phyloP scores from a whole-genome alignment of 2,113 vertebrate genomes.

The Penelope pileata region DNA sequence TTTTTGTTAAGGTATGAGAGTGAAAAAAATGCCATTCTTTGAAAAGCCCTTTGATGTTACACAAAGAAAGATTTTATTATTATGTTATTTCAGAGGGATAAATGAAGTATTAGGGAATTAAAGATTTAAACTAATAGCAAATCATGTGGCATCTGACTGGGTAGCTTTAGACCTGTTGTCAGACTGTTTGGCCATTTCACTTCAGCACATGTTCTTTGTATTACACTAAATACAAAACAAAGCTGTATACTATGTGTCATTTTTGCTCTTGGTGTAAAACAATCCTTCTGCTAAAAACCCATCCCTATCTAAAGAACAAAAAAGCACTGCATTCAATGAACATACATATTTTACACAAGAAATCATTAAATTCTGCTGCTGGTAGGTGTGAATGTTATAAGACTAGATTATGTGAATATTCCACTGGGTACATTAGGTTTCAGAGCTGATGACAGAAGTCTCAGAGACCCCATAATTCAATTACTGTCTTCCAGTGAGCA shows the following conservation, averaged over 20 bases:
- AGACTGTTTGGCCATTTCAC: background rate
- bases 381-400: background rate
- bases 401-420: background rate
- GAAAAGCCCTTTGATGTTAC: constrained; percentile 1
- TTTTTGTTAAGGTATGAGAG: background rate
- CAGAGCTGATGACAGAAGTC: background rate
- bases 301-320: background rate
- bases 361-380: background rate
- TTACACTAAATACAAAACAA: background rate
- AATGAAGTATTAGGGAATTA: background rate
- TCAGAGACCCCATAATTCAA: constrained; percentile 6
- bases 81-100: background rate
- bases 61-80: background rate
- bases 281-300: background rate
- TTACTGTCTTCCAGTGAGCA: background rate
- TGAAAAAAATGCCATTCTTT: background rate
- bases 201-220: background rate
- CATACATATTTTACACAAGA: background rate
- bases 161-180: background rate
- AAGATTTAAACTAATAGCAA: background rate
- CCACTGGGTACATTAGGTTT: background rate
- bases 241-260: background rate
- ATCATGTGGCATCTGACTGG: background rate
- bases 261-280: background rate
- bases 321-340: background rate